phyloP scores from a whole-genome alignment of 1,140 invertebrate genomes.

The Diorhabda carinulata region DNA sequence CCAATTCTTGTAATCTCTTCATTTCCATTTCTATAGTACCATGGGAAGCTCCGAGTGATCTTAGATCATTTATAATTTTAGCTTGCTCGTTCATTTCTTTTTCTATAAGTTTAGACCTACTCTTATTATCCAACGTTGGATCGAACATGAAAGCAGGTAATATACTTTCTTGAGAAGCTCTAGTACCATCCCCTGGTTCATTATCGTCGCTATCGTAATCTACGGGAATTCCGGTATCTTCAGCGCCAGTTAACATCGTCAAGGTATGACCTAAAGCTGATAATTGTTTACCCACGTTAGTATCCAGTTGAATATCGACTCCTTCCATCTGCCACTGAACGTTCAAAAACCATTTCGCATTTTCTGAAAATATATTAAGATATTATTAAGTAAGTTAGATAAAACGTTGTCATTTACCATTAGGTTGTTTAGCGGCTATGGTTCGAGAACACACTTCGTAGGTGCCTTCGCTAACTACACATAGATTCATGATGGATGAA shows the following conservation, averaged over 20 bases:
- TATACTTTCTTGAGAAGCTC: conserved; percentile 62
- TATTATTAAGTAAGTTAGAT: background rate
- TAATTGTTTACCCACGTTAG: conserved; percentile 92
- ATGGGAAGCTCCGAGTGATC: conserved; percentile 82
- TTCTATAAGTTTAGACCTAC: conserved; percentile 89
- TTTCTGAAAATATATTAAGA: conserved; percentile 56
- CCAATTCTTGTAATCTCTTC: conserved; percentile 83
- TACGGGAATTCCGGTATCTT: conserved; percentile 68
- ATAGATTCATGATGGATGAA: conserved; percentile 86
- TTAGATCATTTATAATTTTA: conserved; percentile 88
- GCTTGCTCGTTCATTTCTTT: conserved; percentile 96
- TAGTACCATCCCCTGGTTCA: conserved; percentile 64
- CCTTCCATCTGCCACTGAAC: conserved; percentile 99
- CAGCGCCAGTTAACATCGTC: conserved; percentile 86
- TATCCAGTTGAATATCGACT: conserved; percentile 94
- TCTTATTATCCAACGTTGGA: conserved; percentile 78
- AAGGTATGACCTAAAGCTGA: conserved; percentile 91
- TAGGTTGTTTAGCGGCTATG: conserved; percentile 69
- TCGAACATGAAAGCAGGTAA: conserved; percentile 84
- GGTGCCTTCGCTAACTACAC: conserved; percentile 95
- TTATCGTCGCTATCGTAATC: conserved; percentile 76
- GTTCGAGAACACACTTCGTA: conserved; percentile 95
- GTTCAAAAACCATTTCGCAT: conserved; percentile 97
- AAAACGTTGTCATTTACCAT: conserved; percentile 48
- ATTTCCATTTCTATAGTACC: conserved; percentile 88